Percentiles rank a stretch among this genome's conserved stretches.
Evolutionary conservation across 2,797 vertebrate species (phyloP).

Genomic region (Agapornis canus): DNA sequence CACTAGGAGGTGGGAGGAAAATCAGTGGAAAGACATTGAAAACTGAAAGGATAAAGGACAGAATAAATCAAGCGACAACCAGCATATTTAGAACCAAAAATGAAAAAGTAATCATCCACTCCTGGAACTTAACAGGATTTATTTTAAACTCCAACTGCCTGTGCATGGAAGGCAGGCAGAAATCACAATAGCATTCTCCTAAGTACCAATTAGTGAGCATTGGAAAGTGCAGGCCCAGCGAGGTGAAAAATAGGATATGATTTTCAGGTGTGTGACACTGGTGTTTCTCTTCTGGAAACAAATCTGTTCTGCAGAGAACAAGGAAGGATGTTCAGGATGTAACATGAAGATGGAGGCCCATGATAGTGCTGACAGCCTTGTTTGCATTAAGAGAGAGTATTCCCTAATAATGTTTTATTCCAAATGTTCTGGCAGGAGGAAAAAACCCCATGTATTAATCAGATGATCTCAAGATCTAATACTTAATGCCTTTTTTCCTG

Average conservation of each 20-base stretch:
- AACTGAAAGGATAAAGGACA: conserved; percentile 17
- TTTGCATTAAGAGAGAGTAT: background rate
- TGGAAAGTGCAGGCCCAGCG: background rate
- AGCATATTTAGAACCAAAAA: background rate
- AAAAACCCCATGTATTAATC: background rate
- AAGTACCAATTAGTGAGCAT: conserved; percentile 19
- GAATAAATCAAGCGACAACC: conserved; percentile 18
- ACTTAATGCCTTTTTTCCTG: background rate
- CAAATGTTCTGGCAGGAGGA: background rate
- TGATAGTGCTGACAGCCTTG: background rate
- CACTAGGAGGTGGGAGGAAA: conserved; percentile 13
- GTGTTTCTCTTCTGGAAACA: conserved; percentile 8
- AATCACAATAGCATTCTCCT: background rate
- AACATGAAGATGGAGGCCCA: background rate
- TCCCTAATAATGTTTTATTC: background rate
- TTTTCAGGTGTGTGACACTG: background rate
- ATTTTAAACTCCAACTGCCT: conserved; percentile 28
- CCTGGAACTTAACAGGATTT: conserved; percentile 46
- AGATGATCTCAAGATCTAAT: background rate
- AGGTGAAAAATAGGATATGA: conserved; percentile 31
- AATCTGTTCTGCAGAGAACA: background rate
- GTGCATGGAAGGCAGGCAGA: background rate
- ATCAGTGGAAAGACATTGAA: background rate
- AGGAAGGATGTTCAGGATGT: background rate
- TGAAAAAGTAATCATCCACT: conserved; percentile 25